Evolutionary conservation across 2,113 vertebrate genomes (phyloP).

Genomic region (Scatophagus argus): DNA sequence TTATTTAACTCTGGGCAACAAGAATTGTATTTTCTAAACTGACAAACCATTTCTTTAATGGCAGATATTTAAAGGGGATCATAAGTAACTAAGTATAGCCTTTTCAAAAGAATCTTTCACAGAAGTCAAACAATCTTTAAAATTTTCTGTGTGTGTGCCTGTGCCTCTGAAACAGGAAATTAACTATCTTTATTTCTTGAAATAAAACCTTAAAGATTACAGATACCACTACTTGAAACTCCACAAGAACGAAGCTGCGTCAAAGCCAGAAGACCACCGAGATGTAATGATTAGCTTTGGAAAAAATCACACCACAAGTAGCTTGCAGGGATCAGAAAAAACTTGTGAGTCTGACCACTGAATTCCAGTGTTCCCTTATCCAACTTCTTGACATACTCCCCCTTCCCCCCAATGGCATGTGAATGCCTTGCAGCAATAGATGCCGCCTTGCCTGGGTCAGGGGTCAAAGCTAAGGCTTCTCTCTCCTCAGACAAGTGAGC

Average conservation of each 20-base stretch:
- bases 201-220: slow-evolving; percentile 19
- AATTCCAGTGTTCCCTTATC: slow-evolving; percentile 77
- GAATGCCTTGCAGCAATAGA: slow-evolving; percentile 80
- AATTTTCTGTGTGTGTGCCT: not conserved
- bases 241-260: slow-evolving; percentile 33
- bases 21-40: no score
- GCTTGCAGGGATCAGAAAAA: slow-evolving; percentile 77
- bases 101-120: not conserved
- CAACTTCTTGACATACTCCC: slow-evolving; percentile 65
- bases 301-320: slow-evolving; percentile 74
- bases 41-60: no score
- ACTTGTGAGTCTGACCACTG: slow-evolving; percentile 77
- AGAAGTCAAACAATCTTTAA: not conserved
- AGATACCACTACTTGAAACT: slow-evolving; percentile 35
- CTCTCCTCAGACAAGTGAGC: slow-evolving; percentile 76
- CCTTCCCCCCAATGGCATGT: slow-evolving; percentile 70
- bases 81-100: not conserved
- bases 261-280: slow-evolving; percentile 69
- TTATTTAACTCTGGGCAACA: no score
- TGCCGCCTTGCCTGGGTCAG: slow-evolving; percentile 71
- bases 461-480: slow-evolving; percentile 79
- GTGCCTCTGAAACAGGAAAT: slow-evolving; percentile 16
- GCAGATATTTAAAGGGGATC: not conserved
- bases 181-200: slow-evolving; percentile 25
- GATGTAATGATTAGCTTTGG: slow-evolving; percentile 75